Evolutionary conservation across 2,888 invertebrate genomes (phyloP), one percentile per base, ranked within the genome.

Genomic region (Merodon equestris): DNA sequence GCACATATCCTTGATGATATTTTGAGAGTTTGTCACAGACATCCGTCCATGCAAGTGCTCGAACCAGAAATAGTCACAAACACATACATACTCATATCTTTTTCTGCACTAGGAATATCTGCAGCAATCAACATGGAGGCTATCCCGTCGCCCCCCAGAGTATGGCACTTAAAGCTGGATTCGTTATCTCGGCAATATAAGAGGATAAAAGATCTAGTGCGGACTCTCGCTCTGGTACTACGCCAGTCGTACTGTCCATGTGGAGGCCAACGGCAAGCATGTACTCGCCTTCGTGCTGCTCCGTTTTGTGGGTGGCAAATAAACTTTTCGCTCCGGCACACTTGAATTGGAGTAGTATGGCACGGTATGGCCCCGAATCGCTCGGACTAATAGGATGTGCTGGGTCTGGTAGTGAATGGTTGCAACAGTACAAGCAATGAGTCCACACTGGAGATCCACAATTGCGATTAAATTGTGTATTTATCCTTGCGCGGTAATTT

Each of bases 401-500:
- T 27, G 7, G 27, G 27, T 27, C 2, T 7, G 27, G 27, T 27
- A 27, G 27, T 2, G 27, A 27, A 27, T 27, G 27, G 27, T 27
- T 27, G 27, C 27, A 27, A 7, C 27, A 27, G 27, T 27, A 27
- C 2, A 15, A 38, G 10, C 34, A n/a, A 12, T 1, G 13, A 54
- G 51, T 53, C 47, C 36, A 14, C 42, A 19, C 27, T 17, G 42
- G 18, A 68, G 67, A 79, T 79, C 53, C 73, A 17, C 67, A 73
- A 68, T 73, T 66, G 68, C 77, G 77, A 79, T 79, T 73, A 79
- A 79, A 73, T 68, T 68, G 77, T 73, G 73, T 79, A 79, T 67
- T 79, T 79, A 79, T 79, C 57, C 73, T 73, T 73, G 63, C 67
- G 73, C 67, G 58, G 67, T 73, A 48, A 73, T 79, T 79, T 74